Conservation (phyloP, 2,797 vertebrate species). For the Leptatherina wallacei region DNA sequence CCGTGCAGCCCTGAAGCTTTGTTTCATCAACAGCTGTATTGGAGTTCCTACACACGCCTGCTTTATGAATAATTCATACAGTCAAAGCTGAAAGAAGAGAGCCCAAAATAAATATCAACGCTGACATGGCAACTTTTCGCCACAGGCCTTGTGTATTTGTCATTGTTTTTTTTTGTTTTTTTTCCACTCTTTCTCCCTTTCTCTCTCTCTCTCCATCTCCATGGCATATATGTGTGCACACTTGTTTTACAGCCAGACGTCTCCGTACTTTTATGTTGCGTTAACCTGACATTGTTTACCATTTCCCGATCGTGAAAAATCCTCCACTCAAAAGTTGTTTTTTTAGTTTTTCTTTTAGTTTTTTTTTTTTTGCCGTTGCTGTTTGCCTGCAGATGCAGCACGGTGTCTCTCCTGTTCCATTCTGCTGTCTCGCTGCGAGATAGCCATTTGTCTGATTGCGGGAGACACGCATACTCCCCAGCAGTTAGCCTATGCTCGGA, state of each 20-base stretch:
- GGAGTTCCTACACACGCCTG: conserved; percentile 65
- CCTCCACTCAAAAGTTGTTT: conserved; percentile 43
- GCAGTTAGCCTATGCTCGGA: conserved; percentile 73
- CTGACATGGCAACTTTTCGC: conserved; percentile 67
- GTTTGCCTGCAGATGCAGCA: conserved; percentile 40
- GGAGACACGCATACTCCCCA: conserved; percentile 70
- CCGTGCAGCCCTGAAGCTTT: conserved; percentile 70
- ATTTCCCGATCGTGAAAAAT: conserved; percentile 6
- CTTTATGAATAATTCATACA: conserved; percentile 75
- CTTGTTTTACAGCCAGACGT: conserved; percentile 31
- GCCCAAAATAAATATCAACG: conserved; percentile 71
- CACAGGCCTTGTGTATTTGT: conserved; percentile 55
- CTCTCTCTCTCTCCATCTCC: conserved; percentile 25
- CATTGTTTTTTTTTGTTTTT: conserved; percentile 29
- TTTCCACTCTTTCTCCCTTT: no score
- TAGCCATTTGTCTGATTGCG: conserved; percentile 77
- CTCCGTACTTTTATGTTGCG: conserved; percentile 16
- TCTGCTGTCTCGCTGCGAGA: conserved; percentile 59
- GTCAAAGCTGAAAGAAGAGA: conserved; percentile 65
- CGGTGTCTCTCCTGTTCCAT: conserved; percentile 38
- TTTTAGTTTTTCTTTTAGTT: conserved; percentile 21
- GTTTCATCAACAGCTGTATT: conserved; percentile 77
- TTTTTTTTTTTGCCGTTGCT: background rate
- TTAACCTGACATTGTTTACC: conserved; percentile 44
- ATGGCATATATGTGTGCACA: conserved; percentile 16